These are phyloP conservation scores for Hypomecis atomaria DNA, from an alignment of 2,888 invertebrate species.

Conservation along the genomic window DNA sequence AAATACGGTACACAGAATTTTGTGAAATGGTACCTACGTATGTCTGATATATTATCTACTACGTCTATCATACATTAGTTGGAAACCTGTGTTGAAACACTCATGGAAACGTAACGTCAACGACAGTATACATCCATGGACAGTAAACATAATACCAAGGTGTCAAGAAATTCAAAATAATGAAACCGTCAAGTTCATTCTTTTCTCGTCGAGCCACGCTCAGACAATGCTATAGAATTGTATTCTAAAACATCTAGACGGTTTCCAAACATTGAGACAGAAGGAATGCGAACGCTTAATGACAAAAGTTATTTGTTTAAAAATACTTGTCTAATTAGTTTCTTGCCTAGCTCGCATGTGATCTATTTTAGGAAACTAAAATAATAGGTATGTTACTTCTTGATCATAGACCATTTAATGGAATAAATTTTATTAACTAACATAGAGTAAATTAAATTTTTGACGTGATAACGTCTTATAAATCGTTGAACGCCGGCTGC, in stretches of 20 bases:
- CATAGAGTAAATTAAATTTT: too few species aligned
- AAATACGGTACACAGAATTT: too few species aligned
- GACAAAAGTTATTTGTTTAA: constrained; percentile 14
- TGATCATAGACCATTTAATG: background rate
- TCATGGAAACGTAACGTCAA: too few species aligned
- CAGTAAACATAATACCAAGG: too few species aligned
- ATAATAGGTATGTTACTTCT: background rate
- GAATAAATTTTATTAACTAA: too few species aligned
- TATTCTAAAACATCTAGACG: constrained; percentile 11
- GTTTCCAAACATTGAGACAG: constrained; percentile 6
- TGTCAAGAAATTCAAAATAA: background rate
- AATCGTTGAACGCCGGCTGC: too few species aligned
- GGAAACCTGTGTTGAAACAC: too few species aligned
- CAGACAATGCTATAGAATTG: constrained; percentile 2
- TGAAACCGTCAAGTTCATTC: background rate
- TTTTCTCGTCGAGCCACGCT: constrained; percentile 1
- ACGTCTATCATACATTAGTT: too few species aligned
- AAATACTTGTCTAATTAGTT: constrained; percentile 11
- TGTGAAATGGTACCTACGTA: too few species aligned
- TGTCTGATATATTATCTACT: too few species aligned
- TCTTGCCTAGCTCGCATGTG: background rate
- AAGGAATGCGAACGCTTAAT: constrained; percentile 7
- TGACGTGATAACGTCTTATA: too few species aligned
- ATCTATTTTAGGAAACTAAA: constrained; percentile 2
- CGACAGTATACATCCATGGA: too few species aligned